phyloP scores from a whole-genome alignment of 1,140 invertebrate species.

The Gryllus bimaculatus region DNA sequence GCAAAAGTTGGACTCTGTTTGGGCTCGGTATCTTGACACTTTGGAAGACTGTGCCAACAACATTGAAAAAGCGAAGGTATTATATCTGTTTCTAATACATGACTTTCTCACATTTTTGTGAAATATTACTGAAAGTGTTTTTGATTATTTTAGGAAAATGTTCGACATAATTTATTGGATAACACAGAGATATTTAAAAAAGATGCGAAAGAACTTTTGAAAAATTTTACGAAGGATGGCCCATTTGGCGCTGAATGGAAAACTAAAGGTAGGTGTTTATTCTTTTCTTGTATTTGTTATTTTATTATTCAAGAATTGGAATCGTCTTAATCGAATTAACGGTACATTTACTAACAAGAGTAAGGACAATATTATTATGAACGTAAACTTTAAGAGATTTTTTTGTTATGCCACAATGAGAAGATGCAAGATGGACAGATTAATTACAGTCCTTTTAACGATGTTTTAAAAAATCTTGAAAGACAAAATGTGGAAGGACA shows the following conservation, averaged over 20 bases:
- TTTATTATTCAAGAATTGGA: not conserved
- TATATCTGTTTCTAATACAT: too few species aligned
- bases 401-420: too few species aligned
- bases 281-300: not conserved
- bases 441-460: too few species aligned
- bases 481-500: too few species aligned
- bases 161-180: not conserved
- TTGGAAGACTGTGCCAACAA: constrained; percentile 54
- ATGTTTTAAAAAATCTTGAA: too few species aligned
- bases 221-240: constrained; percentile 51
- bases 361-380: too few species aligned
- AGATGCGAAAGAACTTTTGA: constrained; percentile 28
- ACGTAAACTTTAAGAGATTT: too few species aligned
- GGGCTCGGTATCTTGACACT: constrained; percentile 52
- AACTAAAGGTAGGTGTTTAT: constrained; percentile 34
- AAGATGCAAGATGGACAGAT: too few species aligned
- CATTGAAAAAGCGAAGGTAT: constrained; percentile 38
- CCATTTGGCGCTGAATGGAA: constrained; percentile 50
- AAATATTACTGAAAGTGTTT: not conserved
- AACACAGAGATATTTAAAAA: not conserved
- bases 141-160: too few species aligned
- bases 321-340: not conserved
- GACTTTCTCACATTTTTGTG: too few species aligned
- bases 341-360: not conserved
- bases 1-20: constrained; percentile 49